These are phyloP conservation scores for Brachyalestes nurse DNA, from an alignment of 2,797 vertebrate genomes.

Conservation along the genomic window DNA sequence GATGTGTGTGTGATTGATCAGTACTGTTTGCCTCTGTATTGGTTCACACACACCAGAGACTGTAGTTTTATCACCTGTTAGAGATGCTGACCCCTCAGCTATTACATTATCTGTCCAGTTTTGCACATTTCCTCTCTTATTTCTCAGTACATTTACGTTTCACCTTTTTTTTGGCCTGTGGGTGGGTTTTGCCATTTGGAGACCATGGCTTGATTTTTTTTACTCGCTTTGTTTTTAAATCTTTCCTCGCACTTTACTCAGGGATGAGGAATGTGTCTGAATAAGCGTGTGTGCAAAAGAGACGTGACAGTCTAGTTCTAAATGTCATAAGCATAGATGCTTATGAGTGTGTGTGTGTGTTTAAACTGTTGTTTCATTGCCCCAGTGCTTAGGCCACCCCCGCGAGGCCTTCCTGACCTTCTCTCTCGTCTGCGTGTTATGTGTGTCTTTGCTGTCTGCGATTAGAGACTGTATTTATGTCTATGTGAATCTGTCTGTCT, in stretches of 20 bases:
- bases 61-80: conserved; percentile 5
- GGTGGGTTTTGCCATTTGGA: conserved; percentile 35
- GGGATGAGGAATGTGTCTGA: conserved; percentile 86
- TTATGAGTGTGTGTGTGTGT: conserved; percentile 27
- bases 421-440: conserved; percentile 29
- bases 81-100: conserved; percentile 12
- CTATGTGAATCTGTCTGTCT: conserved; percentile 22
- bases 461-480: conserved; percentile 21
- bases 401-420: conserved; percentile 44
- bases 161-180: conserved; percentile 26
- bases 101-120: conserved; percentile 26
- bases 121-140: conserved; percentile 26
- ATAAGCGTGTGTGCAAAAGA: conserved; percentile 69
- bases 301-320: conserved; percentile 23
- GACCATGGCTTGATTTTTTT: conserved; percentile 66
- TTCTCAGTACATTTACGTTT: conserved; percentile 10
- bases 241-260: conserved; percentile 90
- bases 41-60: conserved; percentile 11
- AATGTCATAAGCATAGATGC: conserved; percentile 62
- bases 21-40: conserved; percentile 67
- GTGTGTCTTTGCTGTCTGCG: conserved; percentile 35
- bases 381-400: conserved; percentile 75
- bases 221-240: conserved; percentile 69
- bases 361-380: conserved; percentile 87
- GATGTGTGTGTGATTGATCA: conserved; percentile 70